Base-by-base conservation (phyloP, 2,797 vertebrate genomes). In the Ammospiza maritima region DNA sequence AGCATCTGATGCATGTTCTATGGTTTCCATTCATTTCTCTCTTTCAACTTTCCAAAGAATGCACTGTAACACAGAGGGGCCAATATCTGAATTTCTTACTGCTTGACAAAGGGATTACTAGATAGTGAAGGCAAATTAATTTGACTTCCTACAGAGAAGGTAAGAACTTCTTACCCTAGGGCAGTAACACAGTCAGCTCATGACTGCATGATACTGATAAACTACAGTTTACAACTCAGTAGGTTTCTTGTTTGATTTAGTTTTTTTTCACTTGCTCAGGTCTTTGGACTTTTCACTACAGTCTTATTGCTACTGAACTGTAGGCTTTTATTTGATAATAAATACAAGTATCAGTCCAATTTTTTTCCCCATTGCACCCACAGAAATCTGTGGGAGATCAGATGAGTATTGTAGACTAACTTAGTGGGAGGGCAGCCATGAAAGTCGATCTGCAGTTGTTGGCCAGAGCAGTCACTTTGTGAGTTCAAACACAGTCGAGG, bases 61-160 rank as follows among this genome's bases (percentile, higher is more conserved):
- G 13, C 0, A 2, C 48, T 88, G 38, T 61, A 79, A 67, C 56
- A 84, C 45, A 45, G 42, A 92, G 72, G 32, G 29, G 53, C 71
- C 74, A 74, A n/a, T 51, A 83, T 90, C 71, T 87, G 77, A 89
- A 93, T 94, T 92, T 88, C 74, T 89, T 94, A 72, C 82, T 73
- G 79, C 56, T 92, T 85, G 74, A 89, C 94, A 91, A 93, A 79
- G 76, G 79, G 91, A 89, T 95, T 95, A 81, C 76, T 76, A 95
- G 89, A 86, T 80, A 93, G 91, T 26, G 38, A 87, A 95, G 69
- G 74, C 88, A 96, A 95, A 96, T 96, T 94, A 95, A 95, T 95
- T 90, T 93, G 51, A 80, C 67, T 94, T 94, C 77, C 88, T 94
- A 79, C 80, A 89, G 94, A 83, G 96, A 93, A 96, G 85, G 95